These are phyloP conservation scores for Plectus sambesii DNA, from an alignment of 1,140 invertebrate genomes.

Conservation along the genomic window DNA sequence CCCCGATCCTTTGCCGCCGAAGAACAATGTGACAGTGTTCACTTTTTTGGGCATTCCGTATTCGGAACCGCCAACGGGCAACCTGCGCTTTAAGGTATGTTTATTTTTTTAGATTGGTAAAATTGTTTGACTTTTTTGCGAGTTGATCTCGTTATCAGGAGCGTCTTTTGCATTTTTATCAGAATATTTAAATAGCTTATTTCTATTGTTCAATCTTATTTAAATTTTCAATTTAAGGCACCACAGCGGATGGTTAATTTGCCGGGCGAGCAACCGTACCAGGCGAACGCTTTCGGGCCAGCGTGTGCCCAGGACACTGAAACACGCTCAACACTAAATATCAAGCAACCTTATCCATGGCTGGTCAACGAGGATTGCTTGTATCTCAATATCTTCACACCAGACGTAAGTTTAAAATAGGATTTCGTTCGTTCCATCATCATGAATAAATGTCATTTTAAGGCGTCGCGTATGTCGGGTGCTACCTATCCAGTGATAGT, in stretches of 20 bases:
- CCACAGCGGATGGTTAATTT: constrained; percentile 32
- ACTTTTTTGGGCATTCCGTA: constrained; percentile 61
- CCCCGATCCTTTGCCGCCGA: constrained; percentile 32
- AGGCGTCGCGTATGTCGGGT: constrained; percentile 31
- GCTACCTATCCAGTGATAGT: constrained; percentile 52
- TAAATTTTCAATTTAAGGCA: constrained; percentile 19
- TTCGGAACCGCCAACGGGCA: constrained; percentile 58
- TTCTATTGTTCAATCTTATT: too few relatives aligned
- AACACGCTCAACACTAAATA: constrained; percentile 23
- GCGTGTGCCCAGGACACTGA: constrained; percentile 40
- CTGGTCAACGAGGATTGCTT: constrained; percentile 39
- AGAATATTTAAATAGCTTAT: too few relatives aligned
- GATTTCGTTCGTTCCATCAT: constrained; percentile 4
- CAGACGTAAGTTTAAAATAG: constrained; percentile 28
- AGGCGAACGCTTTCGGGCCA: constrained; percentile 26
- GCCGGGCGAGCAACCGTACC: constrained; percentile 32
- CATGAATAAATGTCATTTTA: constrained; percentile 13
- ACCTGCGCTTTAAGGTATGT: constrained; percentile 54
- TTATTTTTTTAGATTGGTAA: background rate
- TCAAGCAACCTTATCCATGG: constrained; percentile 37
- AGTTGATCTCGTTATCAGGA: too few relatives aligned
- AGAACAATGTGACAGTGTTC: constrained; percentile 37
- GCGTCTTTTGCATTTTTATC: too few relatives aligned
- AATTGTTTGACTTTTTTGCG: constrained; percentile 2
- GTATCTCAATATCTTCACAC: constrained; percentile 40